A percentile compares a stretch with the other conserved stretches of the same genome.
Conservation (phyloP, 2,797 vertebrate genomes). For the Sciurus vulgaris region DNA sequence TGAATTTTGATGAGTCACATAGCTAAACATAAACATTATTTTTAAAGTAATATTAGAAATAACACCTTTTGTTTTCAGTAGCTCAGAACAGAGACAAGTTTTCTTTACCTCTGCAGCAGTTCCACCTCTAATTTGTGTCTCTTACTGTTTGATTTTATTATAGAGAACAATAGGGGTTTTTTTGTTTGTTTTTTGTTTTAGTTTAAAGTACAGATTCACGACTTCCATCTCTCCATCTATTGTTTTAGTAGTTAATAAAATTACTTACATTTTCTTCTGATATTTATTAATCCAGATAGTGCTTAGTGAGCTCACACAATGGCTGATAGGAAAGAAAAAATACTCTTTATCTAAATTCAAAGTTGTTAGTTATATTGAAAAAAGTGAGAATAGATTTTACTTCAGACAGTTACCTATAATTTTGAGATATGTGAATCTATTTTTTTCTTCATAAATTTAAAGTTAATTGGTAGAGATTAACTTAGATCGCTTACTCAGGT, state of each 20-base stretch:
- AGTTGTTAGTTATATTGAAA: neutral
- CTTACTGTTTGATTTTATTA: constrained; percentile 2
- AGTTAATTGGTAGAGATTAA: neutral
- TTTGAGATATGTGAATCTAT: neutral
- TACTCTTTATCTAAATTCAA: neutral
- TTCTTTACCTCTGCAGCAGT: neutral
- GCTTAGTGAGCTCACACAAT: neutral
- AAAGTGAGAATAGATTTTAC: neutral
- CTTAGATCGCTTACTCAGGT: neutral
- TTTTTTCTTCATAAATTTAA: neutral
- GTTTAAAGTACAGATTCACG: neutral
- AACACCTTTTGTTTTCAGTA: neutral
- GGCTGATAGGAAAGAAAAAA: neutral
- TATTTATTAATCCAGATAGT: neutral
- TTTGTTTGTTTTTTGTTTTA: neutral
- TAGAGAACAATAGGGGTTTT: neutral
- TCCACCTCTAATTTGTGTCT: neutral
- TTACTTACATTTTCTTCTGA: neutral
- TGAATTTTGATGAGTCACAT: neutral
- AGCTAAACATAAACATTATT: neutral
- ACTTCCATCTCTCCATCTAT: neutral
- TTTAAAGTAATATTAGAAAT: neutral
- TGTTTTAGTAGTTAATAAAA: constrained; percentile 25
- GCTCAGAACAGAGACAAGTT: neutral
- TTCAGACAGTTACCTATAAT: neutral